Conservation (phyloP, 2,888 invertebrate genomes). For the Drosophila quinaria region DNA sequence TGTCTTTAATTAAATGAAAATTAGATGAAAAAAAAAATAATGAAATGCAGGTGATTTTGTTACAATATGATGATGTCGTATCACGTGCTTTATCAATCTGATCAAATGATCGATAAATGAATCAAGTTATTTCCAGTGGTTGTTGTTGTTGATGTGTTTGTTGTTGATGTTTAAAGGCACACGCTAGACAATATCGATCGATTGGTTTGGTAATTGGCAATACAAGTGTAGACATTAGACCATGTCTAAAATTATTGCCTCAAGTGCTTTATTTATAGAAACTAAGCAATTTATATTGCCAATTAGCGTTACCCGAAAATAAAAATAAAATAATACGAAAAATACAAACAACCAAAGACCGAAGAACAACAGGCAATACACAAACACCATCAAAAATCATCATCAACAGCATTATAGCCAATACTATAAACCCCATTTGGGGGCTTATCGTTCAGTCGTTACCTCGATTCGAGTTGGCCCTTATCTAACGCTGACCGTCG, state of each 20-base stretch:
- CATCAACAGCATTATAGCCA: slow-evolving; percentile 22
- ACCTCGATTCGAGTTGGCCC: slow-evolving; percentile 28
- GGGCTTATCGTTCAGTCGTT: slow-evolving; percentile 59
- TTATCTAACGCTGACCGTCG: slow-evolving; percentile 70
- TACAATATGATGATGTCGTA: slow-evolving; percentile 1
- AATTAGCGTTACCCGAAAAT: slow-evolving; percentile 46
- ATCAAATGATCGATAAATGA: slow-evolving; percentile 19
- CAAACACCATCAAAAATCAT: neutral
- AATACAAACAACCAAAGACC: slow-evolving; percentile 1
- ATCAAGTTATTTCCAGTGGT: neutral
- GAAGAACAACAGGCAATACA: slow-evolving; percentile 15
- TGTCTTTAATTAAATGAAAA: slow-evolving; percentile 7
- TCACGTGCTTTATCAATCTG: slow-evolving; percentile 43
- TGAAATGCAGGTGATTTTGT: neutral
- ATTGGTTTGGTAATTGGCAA: slow-evolving; percentile 19
- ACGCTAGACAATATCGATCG: slow-evolving; percentile 26
- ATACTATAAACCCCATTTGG: slow-evolving; percentile 5
- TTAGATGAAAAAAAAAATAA: neutral
- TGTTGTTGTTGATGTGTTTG: neutral
- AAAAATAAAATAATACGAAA: neutral
- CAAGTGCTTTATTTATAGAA: slow-evolving; percentile 61
- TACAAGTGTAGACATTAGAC: slow-evolving; percentile 26
- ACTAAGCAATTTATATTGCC: slow-evolving; percentile 64
- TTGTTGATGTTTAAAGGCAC: slow-evolving; percentile 8
- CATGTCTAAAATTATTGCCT: slow-evolving; percentile 46